phyloP scores from a whole-genome alignment of 2,113 vertebrate genomes.

The Larimichthys polyactis region DNA sequence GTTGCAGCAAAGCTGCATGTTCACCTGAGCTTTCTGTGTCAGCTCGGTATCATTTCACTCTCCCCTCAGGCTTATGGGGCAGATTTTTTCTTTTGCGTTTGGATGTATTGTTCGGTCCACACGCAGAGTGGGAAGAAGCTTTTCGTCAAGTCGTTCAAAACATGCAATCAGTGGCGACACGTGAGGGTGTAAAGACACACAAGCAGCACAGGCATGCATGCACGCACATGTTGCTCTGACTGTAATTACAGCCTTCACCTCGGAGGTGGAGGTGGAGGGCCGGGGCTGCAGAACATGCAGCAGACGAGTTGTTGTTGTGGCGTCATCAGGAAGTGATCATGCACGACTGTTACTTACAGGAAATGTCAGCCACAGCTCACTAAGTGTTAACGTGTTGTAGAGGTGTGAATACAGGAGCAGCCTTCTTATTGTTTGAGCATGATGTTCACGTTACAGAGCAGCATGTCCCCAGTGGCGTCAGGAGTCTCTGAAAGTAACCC shows the following conservation, averaged over 20 bases:
- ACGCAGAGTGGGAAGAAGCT: too few relatives aligned
- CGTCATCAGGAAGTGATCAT: constrained; percentile 43
- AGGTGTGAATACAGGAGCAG: background rate
- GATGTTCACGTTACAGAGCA: constrained; percentile 16
- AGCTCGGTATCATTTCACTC: background rate
- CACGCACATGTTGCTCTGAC: background rate
- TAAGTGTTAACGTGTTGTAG: background rate
- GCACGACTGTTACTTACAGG: constrained; percentile 30
- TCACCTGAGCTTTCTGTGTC: background rate
- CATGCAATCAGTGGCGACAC: background rate
- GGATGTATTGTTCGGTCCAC: background rate
- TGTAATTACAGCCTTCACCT: constrained; percentile 31
- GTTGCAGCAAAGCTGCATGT: too few relatives aligned
- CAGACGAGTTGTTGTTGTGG: background rate
- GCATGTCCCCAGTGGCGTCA: background rate
- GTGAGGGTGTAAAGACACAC: background rate
- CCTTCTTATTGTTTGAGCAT: background rate
- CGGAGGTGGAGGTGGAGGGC: constrained; percentile 17
- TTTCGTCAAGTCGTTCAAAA: background rate
- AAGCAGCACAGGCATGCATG: background rate
- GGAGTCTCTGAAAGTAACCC: background rate
- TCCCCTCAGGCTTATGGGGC: background rate
- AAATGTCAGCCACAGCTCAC: constrained; percentile 26
- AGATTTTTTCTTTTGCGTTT: background rate
- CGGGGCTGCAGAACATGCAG: background rate